Base-by-base conservation (phyloP, 2,888 invertebrate species). In the Yponomeuta malinellus region DNA sequence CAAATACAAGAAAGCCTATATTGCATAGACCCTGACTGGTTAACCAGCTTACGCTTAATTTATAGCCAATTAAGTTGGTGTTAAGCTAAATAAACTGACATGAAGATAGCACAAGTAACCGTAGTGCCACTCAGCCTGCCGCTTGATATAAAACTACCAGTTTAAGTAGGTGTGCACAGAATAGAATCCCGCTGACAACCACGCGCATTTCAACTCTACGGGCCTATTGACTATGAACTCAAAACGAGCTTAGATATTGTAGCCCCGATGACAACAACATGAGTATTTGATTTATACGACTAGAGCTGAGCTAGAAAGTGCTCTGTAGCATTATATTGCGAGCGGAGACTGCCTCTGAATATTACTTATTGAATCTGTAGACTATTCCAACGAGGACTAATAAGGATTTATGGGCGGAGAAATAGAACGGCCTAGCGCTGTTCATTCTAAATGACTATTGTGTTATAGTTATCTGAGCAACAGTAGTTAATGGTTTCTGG, bases 1-100 rank as follows among this genome's bases (percentile, higher is more conserved):
- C 67, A 67, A 37, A 37, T 67, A 10, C n/a, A 43, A 43, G 67
- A 67, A 67, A 67, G 67, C 67, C 43, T 15, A 67, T 43, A 67
- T 31, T 23, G 31, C 29, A 43, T 37, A n/a, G n/a, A 15, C 3
- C 2, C 67, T 67, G 31, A 86, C 85, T 81, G 83, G 86, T 83
- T 82, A 85, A 86, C 84, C 85, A 84, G 81, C 84, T 81, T 76
- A 81, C 79, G 79, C 79, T 84, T 88, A 89, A 91, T 90, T 90
- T 90, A 91, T 87, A 83, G 89, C 87, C 90, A 91, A 91, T 91
- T 90, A 90, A 85, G 86, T 85, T 85, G 81, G 87, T 89, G 89
- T 86, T 88, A 87, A 87, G 85, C 87, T 85, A 84, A 89, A 89
- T 88, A 89, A 88, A 88, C 86, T 84, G 84, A 87, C 86, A 83